Percentiles rank a stretch among this genome's conserved stretches.
phyloP scores from a whole-genome alignment of 2,888 invertebrate species.

The Trachelus stipa region DNA sequence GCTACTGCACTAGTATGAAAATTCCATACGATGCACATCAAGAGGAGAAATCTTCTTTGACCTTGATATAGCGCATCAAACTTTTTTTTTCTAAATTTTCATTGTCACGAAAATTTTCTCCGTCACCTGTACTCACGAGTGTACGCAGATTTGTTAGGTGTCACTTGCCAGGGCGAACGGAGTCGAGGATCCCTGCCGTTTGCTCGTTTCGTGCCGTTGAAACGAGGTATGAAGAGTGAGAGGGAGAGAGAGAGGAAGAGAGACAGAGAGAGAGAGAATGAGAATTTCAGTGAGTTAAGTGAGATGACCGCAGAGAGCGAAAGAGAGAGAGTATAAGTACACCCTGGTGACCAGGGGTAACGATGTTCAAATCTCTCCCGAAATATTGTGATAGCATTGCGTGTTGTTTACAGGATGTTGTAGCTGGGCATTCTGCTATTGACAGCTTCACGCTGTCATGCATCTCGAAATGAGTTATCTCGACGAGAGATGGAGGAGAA shows the following conservation, averaged over 20 bases:
- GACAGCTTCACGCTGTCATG: constrained; percentile 52
- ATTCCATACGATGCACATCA: neutral
- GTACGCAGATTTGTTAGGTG: constrained; percentile 62
- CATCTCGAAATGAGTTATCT: constrained; percentile 53
- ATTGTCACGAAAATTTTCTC: constrained; percentile 17
- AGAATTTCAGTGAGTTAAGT: constrained; percentile 2
- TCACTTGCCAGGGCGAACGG: constrained; percentile 58
- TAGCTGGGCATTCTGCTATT: constrained; percentile 52
- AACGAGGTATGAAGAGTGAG: constrained; percentile 22
- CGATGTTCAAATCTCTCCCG: constrained; percentile 52
- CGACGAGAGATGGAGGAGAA: neutral
- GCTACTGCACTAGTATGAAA: neutral
- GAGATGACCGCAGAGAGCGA: constrained; percentile 13
- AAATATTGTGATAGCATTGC: constrained; percentile 42
- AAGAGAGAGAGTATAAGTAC: constrained; percentile 38
- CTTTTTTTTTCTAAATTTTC: neutral
- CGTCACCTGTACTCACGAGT: constrained; percentile 22
- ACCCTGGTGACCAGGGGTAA: constrained; percentile 47
- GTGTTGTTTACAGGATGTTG: constrained; percentile 59
- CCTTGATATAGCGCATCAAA: neutral
- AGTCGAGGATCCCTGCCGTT: constrained; percentile 33
- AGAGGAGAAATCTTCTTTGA: neutral
- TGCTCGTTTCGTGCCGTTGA: constrained; percentile 33
- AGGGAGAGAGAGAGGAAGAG: neutral
- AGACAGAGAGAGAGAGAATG: neutral